These are phyloP conservation scores for Thalassoma bifasciatum DNA, from an alignment of 2,113 vertebrate genomes.

Conservation along the genomic window DNA sequence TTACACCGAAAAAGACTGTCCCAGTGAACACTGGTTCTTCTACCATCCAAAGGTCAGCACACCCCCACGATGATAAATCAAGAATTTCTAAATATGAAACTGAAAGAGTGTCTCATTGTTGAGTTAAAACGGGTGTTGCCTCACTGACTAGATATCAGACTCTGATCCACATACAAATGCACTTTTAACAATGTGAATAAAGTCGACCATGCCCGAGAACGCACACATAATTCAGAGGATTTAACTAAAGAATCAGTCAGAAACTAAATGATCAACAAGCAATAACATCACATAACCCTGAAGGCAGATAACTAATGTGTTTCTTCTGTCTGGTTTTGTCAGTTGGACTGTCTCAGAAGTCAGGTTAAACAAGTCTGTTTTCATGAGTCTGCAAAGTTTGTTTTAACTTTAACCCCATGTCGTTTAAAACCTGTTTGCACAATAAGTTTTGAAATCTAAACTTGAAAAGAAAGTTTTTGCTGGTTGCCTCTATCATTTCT, in stretches of 20 bases:
- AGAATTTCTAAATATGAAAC: conserved; percentile 12
- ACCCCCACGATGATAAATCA: neutral
- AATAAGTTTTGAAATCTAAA: too few species aligned
- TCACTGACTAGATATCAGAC: conserved; percentile 11
- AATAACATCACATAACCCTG: neutral
- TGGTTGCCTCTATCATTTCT: too few species aligned
- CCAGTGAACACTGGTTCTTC: conserved; percentile 2
- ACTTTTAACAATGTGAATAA: conserved; percentile 8
- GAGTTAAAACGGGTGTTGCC: conserved; percentile 27
- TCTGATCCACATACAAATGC: neutral
- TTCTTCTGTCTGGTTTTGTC: conserved; percentile 27
- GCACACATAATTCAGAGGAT: neutral
- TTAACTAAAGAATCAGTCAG: neutral
- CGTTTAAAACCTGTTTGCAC: neutral
- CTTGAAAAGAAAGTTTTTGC: too few species aligned
- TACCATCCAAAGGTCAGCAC: neutral
- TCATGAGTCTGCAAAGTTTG: conserved; percentile 1
- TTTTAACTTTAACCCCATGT: neutral
- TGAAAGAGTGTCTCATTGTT: conserved; percentile 21
- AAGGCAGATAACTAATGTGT: neutral
- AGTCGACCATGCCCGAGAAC: neutral
- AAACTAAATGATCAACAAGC: neutral
- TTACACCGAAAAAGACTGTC: conserved; percentile 35
- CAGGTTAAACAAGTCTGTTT: conserved; percentile 41
- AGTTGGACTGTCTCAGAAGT: conserved; percentile 4